These are phyloP conservation scores for Meriones psammophilus DNA, from an alignment of 2,797 vertebrate species.

Conservation along the genomic window DNA sequence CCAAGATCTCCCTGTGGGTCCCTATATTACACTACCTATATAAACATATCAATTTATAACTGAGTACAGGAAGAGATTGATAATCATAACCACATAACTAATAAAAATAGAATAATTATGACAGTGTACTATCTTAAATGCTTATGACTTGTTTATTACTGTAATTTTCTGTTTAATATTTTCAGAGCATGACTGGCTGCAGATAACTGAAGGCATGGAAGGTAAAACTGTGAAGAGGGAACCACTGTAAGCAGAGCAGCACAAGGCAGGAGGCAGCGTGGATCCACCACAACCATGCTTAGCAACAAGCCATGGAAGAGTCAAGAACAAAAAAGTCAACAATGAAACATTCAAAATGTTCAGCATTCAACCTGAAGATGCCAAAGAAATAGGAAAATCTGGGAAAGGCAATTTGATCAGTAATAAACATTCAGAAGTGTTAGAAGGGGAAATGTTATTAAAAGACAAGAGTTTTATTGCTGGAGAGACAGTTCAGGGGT, in stretches of 20 bases:
- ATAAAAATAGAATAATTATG: not conserved
- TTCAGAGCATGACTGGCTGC: not conserved
- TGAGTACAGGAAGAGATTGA: not conserved
- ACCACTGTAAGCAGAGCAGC: not conserved
- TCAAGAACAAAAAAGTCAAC: not conserved
- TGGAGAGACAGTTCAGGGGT: not conserved
- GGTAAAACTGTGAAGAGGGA: not conserved
- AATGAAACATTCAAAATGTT: not conserved
- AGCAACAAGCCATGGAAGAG: not conserved
- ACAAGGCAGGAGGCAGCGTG: not conserved
- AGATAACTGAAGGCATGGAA: not conserved
- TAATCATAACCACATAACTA: not conserved
- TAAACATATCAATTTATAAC: not conserved
- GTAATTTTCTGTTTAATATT: not conserved
- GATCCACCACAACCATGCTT: not conserved
- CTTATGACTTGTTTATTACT: not conserved
- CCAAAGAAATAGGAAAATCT: constrained; percentile 5
- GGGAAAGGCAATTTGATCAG: not conserved
- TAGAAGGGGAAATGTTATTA: not conserved
- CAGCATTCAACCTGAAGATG: not conserved
- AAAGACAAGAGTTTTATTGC: not conserved
- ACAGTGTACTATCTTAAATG: not conserved
- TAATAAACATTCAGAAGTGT: not conserved
- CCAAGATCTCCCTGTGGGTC: not conserved
- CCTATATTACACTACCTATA: not conserved